Conservation (phyloP, 92 coral and sea anemone species). For the Ricordea florida region DNA sequence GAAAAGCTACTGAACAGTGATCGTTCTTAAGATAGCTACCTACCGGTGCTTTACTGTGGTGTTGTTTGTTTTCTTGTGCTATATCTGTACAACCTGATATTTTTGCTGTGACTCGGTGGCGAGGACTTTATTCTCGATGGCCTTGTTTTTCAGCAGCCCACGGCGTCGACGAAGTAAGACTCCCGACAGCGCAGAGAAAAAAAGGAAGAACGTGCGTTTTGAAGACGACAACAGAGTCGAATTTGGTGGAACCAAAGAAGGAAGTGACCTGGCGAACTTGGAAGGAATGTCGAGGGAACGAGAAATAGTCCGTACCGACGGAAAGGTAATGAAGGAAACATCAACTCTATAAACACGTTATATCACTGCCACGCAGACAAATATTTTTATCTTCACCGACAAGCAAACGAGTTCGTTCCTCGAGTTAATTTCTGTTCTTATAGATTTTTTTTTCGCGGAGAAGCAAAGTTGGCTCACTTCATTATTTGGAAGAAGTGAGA, state of each 20-base stretch:
- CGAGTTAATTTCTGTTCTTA: too few species aligned
- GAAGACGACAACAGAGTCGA: background rate
- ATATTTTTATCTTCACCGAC: too few species aligned
- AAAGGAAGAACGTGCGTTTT: slow-evolving; percentile 22
- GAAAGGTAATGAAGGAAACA: slow-evolving; percentile 40
- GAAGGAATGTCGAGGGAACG: slow-evolving; percentile 12
- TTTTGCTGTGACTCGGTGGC: too few species aligned
- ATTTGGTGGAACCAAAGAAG: background rate
- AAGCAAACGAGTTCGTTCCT: too few species aligned
- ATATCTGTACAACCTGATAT: too few species aligned
- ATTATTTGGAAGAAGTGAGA: too few species aligned
- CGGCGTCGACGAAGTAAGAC: slow-evolving; percentile 13
- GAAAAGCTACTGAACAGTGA: too few species aligned
- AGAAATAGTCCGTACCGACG: slow-evolving; percentile 54
- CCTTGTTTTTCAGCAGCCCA: background rate
- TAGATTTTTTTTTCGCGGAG: too few species aligned
- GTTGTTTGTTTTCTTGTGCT: too few species aligned
- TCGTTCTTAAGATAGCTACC: too few species aligned
- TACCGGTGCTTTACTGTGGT: too few species aligned
- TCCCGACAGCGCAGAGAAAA: slow-evolving; percentile 10
- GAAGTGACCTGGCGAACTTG: background rate
- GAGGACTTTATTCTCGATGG: background rate
- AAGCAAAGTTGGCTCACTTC: too few species aligned
- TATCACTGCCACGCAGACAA: background rate
- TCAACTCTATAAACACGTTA: background rate